Evolutionary conservation across 2,113 vertebrate species (phyloP), one percentile per base, ranked within the genome.

Genomic region (Seriola dumerili): DNA sequence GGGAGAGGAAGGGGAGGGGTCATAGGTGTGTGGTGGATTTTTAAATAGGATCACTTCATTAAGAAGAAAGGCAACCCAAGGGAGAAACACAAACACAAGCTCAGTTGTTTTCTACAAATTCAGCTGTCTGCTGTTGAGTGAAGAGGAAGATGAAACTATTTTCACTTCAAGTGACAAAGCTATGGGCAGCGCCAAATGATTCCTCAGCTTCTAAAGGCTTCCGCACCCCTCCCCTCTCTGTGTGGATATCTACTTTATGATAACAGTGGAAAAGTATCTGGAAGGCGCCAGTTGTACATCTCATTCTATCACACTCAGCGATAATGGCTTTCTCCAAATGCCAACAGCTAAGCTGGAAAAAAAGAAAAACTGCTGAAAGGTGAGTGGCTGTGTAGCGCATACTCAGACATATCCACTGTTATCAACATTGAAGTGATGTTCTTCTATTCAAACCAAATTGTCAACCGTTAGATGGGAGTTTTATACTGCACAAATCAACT

Each of bases 301-400:
- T 87, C 74, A 65, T 67, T 89, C 71, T 67, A 79, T 84, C 76
- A 78, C 74, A 80, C 59, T 80, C 42, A 42, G 50, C 4, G 4
- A 85, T 88, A 86, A 87, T 79, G 44, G 76, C 57, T 81, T 76
- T 0, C 76, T 80, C 67, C 76, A 89, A 89, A 75, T 69, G 68
- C 82, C 57, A 78, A 80, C 59, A 73, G 83, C 66, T 68, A 61
- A 62, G 23, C 10, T 76, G 16, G 8, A 52, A 64, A 71, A 69
- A 67, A 19, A 72, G 19, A 76, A n/a, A 62, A 57, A 42, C 8
- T 25, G 13, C 48, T 59, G 61, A 77, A 81, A 85, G 55, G 42
- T 84, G 79, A 83, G 44, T 63, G 70, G 9, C 42, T 76, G 34
- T 36, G 67, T 50, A 17, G 70, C 25, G 50, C 32, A 42, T 42